Conservation (phyloP, 2,113 vertebrate species). For the Calyptommatus sinebrachiatus region DNA sequence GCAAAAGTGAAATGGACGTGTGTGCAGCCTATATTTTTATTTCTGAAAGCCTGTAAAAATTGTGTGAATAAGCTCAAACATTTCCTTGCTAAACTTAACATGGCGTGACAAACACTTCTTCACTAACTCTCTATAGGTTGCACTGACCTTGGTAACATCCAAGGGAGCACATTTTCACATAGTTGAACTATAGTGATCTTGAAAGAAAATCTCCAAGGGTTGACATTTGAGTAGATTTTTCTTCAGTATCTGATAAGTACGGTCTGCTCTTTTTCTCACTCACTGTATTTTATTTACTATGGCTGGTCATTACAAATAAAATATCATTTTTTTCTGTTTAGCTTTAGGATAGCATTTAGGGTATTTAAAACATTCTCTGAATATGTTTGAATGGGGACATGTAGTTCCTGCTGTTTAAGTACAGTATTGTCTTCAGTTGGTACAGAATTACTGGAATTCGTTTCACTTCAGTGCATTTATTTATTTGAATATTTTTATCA, state of each 20-base stretch:
- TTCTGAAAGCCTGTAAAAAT: neutral
- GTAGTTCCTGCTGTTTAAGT: neutral
- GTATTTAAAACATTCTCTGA: neutral
- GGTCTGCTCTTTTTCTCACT: neutral
- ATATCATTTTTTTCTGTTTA: neutral
- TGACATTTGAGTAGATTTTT: slow-evolving; percentile 8
- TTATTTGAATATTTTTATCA: neutral
- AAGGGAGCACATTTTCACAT: neutral
- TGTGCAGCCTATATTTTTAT: neutral
- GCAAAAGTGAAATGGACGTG: neutral
- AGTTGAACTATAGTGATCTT: neutral
- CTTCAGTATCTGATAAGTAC: neutral
- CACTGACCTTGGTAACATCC: neutral
- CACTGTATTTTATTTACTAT: neutral
- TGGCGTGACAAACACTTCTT: neutral
- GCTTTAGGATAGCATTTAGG: neutral
- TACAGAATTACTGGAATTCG: neutral
- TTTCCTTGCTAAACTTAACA: neutral
- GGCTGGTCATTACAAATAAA: slow-evolving; percentile 15
- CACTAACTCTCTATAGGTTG: neutral
- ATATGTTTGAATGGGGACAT: neutral
- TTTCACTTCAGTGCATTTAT: neutral
- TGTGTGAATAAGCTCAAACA: neutral
- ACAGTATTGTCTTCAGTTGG: neutral
- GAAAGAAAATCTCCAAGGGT: neutral